A percentile compares a stretch with the other conserved stretches of the same genome.
Evolutionary conservation across 2,888 invertebrate genomes (phyloP).

Genomic region (Empis stercorea): DNA sequence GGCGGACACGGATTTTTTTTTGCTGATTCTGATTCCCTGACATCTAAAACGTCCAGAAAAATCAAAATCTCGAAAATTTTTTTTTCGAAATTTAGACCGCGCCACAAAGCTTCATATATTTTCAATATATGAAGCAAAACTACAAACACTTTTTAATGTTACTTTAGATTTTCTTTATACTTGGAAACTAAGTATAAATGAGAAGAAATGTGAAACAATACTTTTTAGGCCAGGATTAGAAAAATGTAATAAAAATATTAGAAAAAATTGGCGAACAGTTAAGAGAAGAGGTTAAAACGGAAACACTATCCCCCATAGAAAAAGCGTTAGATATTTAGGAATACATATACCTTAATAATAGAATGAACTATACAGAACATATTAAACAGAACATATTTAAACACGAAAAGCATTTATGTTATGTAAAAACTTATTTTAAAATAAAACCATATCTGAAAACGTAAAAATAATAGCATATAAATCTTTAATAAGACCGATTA

Average conservation of each 20-base stretch:
- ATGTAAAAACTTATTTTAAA: not conserved
- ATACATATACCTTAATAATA: not conserved
- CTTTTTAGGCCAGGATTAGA: not conserved
- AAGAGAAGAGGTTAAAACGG: too few relatives aligned
- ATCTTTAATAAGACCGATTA: not conserved
- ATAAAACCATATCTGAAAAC: not conserved
- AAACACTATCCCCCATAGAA: not conserved
- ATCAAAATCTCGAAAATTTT: too few relatives aligned
- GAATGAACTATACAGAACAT: not conserved
- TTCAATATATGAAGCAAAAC: too few relatives aligned
- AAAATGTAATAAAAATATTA: not conserved
- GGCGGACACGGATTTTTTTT: too few relatives aligned
- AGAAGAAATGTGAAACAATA: not conserved
- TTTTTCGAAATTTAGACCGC: too few relatives aligned
- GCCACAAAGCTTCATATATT: too few relatives aligned
- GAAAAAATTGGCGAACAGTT: not conserved
- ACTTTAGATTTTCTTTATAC: not conserved
- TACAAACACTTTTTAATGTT: not conserved
- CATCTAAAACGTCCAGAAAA: too few relatives aligned
- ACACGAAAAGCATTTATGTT: not conserved
- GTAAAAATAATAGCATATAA: not conserved
- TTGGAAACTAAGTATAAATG: not conserved
- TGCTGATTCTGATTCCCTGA: too few relatives aligned
- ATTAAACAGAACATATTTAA: not conserved
- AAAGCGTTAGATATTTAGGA: not conserved